Evolutionary conservation across 2,888 invertebrate genomes (phyloP), one percentile per base, ranked within the genome.

Genomic region (Ophion slaviceki): DNA sequence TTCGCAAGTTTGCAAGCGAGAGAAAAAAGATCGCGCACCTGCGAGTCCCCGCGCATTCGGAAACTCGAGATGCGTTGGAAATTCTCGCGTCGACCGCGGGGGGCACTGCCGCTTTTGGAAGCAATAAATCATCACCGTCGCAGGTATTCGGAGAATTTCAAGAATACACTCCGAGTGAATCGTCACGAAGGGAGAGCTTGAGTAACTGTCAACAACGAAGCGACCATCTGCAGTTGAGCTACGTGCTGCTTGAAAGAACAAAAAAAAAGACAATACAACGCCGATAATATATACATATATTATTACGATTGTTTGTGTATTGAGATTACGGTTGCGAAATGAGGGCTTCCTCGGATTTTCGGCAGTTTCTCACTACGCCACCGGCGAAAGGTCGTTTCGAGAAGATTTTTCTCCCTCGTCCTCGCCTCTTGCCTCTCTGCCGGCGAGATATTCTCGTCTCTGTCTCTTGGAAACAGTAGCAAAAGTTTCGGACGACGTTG

Each of bases 391-490:
- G 62, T 64, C 62, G 20, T 62, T 57, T 67, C 57, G 67, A 68
- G 24, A 24, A 53, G 59, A 68, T 47, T 59, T 59, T 68, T 45
- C 59, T 61, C 17, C 45, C 28, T 45, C 47, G 11, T 32, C n/a
- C 28, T 45, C 59, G 53, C 40, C 40, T 45, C 62, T 45, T 36
- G 20, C 32, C 57, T n/a, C 17, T 59, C 10, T 36, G n/a, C 36
- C 36, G 20, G n/a, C 11, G 11, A 14, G 7, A 14, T 7, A 20
- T 47, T 40, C 17, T 11, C 45, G 17, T 64, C 20, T 24, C 36
- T 67, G 20, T 68, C 59, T 68, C 24, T 61, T 57, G 28, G 40
- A 62, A 78, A 61, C 68, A 59, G 78, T 78, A 70, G 70, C 61
- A 47, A 70, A 78, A 62, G 61, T 68, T 28, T 28, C 6, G 61